Conservation (phyloP, 2,797 vertebrate genomes). For the Chlorospingus flavigularis region DNA sequence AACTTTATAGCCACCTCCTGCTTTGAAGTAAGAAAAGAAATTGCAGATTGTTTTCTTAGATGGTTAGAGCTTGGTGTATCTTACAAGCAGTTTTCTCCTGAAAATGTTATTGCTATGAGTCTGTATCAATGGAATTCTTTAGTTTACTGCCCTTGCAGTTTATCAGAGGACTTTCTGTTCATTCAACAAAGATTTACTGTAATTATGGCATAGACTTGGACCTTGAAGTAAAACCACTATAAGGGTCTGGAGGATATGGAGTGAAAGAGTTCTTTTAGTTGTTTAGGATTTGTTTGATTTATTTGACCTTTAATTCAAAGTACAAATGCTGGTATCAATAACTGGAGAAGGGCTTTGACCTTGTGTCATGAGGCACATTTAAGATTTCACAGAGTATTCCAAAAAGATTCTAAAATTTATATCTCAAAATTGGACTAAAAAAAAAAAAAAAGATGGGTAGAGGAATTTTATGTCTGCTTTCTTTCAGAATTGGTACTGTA, state of each 20-base stretch:
- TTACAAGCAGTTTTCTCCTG: background rate
- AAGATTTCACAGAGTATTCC: background rate
- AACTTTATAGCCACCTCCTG: background rate
- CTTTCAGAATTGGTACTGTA: background rate
- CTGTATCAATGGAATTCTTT: background rate
- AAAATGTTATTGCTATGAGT: background rate
- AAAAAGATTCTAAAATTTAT: background rate
- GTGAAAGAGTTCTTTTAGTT: background rate
- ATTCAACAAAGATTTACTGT: background rate
- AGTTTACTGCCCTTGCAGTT: background rate
- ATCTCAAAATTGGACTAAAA: background rate
- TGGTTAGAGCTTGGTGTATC: background rate
- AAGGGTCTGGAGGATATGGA: background rate
- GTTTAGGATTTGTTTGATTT: background rate
- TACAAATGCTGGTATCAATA: background rate
- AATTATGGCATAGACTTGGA: background rate
- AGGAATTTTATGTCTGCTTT: background rate
- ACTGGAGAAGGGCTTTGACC: background rate
- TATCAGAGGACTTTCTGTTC: background rate
- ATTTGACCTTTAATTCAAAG: background rate
- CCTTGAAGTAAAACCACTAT: background rate
- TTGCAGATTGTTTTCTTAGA: background rate
- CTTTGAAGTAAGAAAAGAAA: background rate
- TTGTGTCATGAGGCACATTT: background rate
- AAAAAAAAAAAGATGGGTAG: background rate